Evolutionary conservation across 2,113 vertebrate species (phyloP).

Genomic region (Lethenteron reissneri): DNA sequence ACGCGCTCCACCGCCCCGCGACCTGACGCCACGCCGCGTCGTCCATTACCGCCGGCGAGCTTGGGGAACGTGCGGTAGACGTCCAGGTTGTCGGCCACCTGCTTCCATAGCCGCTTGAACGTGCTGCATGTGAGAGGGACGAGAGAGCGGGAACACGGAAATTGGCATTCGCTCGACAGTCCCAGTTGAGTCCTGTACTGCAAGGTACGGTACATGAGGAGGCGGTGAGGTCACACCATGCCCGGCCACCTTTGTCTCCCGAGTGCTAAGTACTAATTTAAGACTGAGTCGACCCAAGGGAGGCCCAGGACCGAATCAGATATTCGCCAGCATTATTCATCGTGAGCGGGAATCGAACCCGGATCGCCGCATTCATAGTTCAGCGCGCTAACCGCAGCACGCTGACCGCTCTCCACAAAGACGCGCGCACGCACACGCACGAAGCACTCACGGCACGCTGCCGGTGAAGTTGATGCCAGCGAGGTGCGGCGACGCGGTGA

Average conservation of each 20-base stretch:
- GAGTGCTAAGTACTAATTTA: not conserved
- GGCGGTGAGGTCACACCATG: too few species aligned
- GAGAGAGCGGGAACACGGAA: too few species aligned
- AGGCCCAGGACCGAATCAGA: not conserved
- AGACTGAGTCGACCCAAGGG: not conserved
- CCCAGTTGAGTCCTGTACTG: too few species aligned
- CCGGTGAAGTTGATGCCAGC: constrained; percentile 86
- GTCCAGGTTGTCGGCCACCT: constrained; percentile 67
- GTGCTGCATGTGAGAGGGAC: constrained; percentile 28
- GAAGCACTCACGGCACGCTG: constrained; percentile 53
- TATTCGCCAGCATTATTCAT: not conserved
- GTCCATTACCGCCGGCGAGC: constrained; percentile 48
- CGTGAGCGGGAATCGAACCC: not conserved
- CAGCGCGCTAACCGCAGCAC: too few species aligned
- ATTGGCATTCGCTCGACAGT: too few species aligned
- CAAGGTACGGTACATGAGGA: too few species aligned
- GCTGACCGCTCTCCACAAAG: too few species aligned
- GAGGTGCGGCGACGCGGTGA: constrained; percentile 57
- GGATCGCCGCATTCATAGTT: too few species aligned
- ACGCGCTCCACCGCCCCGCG: too few species aligned
- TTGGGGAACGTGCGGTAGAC: constrained; percentile 56
- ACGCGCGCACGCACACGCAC: not conserved
- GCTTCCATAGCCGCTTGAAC: constrained; percentile 77
- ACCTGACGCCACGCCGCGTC: not conserved
- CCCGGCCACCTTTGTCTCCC: too few species aligned